phyloP scores from a whole-genome alignment of 2,888 invertebrate genomes.

The Xanthia icteritia region DNA sequence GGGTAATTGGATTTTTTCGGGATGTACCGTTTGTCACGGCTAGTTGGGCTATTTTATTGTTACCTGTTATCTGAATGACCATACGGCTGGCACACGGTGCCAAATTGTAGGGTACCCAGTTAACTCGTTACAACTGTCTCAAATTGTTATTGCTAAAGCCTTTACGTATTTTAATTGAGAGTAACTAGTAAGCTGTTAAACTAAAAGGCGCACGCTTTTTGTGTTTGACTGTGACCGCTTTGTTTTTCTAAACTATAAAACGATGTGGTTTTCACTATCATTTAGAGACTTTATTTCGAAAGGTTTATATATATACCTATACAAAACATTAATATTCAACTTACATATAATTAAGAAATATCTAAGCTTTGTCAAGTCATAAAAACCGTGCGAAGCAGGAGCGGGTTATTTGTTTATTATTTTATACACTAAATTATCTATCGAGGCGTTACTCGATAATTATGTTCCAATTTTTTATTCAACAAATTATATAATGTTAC shows the following conservation, averaged over 20 bases:
- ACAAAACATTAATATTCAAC: not conserved
- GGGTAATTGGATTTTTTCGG: slow-evolving; percentile 69
- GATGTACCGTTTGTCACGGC: slow-evolving; percentile 61
- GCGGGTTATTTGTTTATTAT: not conserved
- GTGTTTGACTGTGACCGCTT: not conserved
- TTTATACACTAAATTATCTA: not conserved
- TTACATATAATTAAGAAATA: not conserved
- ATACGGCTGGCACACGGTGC: slow-evolving; percentile 44
- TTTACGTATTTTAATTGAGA: slow-evolving; percentile 32
- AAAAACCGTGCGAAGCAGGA: not conserved
- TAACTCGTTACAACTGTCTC: slow-evolving; percentile 33
- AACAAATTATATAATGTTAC: slow-evolving; percentile 3
- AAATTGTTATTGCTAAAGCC: slow-evolving; percentile 46
- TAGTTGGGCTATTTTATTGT: slow-evolving; percentile 65
- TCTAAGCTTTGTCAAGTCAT: not conserved
- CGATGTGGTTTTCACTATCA: not conserved
- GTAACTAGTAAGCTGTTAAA: slow-evolving; percentile 22
- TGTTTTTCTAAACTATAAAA: not conserved
- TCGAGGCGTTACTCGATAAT: no score
- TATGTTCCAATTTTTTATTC: no score
- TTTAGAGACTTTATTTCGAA: not conserved
- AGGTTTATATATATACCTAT: no score
- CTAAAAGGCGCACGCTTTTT: not conserved
- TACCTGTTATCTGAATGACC: slow-evolving; percentile 60
- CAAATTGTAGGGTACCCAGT: slow-evolving; percentile 60